phyloP scores from a whole-genome alignment of 2,113 vertebrate genomes.

The Rhegmatorhina hoffmannsi region DNA sequence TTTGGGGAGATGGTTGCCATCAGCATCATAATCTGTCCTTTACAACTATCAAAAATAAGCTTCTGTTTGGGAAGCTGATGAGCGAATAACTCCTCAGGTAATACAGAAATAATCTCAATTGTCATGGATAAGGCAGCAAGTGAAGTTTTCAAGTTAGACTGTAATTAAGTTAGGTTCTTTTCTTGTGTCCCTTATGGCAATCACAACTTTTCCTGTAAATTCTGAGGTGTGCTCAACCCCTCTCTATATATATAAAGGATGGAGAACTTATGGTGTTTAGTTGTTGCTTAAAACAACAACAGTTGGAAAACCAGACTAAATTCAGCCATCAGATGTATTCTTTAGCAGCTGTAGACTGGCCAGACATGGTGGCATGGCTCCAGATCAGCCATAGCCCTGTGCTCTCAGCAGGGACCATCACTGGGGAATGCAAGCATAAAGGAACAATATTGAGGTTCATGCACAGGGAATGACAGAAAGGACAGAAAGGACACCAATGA shows the following conservation, averaged over 20 bases:
- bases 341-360: background rate
- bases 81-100: background rate
- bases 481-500: background rate
- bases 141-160: background rate
- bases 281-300: background rate
- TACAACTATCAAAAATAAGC: background rate
- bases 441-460: background rate
- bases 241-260: background rate
- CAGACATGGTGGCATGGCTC: background rate
- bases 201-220: background rate
- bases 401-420: background rate
- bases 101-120: background rate
- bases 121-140: background rate
- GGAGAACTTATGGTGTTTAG: background rate
- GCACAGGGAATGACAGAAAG: background rate
- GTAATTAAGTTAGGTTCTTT: background rate
- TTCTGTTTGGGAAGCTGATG: background rate
- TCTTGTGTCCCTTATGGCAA: background rate
- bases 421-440: background rate
- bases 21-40: background rate
- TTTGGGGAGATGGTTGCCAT: background rate
- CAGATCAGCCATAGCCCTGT: background rate
- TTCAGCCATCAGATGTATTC: background rate
- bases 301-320: background rate
- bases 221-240: background rate